Base-by-base conservation (phyloP, 2,888 invertebrate species). In the Drosophila siamana region DNA sequence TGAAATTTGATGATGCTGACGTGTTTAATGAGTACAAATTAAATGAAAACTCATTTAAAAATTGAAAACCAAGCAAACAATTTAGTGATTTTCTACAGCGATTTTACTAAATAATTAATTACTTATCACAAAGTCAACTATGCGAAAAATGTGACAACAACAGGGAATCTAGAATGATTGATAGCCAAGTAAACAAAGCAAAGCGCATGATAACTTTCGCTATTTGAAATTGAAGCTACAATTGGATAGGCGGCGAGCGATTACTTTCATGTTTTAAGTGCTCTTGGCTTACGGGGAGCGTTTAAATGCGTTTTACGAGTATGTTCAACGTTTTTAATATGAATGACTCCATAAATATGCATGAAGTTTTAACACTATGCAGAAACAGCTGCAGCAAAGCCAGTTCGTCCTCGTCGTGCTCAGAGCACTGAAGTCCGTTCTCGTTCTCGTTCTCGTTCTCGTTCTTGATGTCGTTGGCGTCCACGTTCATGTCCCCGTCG, bases 301-400 rank as follows among this genome's bases (percentile, higher is more conserved):
- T 77, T 86, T 88, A 86, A 87, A 82, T 85, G 83, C 83, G 83
- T 88, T 87, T 80, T 74, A 55, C 55, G 55, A 55, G 55, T 33
- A 62, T 83, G 69, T 64, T 69, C 78, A 70, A 59, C 70, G 68
- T 59, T 88, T 85, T 88, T 85, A 88, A 85, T 84, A 85, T 85
- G 85, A 85, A 85, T 85, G 85, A 85, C 78, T 79, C 82, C 81
- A 85, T 85, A 85, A 85, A 85, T 85, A 85, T 85, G 85, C 85
- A 85, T 85, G 85, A 86, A 88, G 81, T 84, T 85, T 85, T 85
- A 85, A 85, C 85, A 85, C 85, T 85, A 79, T 81, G 77, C 85
- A 74, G 76, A 75, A 84, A 86, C 84, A 84, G 88, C 67, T 80
- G 83, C 73, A 86, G 56, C 68, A 36, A 50, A 51, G 48, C 24